Evolutionary conservation across 2,113 vertebrate species (phyloP), one percentile per base, ranked within the genome.

Genomic region (Dicaeum eximium): DNA sequence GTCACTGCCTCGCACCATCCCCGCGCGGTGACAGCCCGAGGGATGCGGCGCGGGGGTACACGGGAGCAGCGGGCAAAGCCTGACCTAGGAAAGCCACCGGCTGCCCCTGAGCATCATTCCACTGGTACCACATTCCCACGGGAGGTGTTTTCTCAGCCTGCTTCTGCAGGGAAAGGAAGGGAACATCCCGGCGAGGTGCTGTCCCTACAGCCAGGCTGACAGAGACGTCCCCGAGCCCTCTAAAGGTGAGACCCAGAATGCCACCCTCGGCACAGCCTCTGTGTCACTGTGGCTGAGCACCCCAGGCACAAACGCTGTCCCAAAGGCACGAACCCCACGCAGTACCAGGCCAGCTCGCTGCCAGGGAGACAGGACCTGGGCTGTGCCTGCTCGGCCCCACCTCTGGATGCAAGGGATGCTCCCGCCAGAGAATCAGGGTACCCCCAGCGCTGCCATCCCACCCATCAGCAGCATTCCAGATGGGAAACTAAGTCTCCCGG

Each of bases 381-480:
- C 33, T 24, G 14, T 11, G 11, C 33, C 33, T 27, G 54, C 54
- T 53, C 40, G 1, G 0, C 38, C 24, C 38, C 21, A 12, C 13
- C 53, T n/a, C 71, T 42, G 24, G 64, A 13, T 3, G 19, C 44
- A 5, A 0, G 1, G n/a, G 74, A 24, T 53, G 66, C 37, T 56
- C 54, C 40, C 2, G 1, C 9, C 0, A 0, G 33, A 35, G 3
- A 27, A 24, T 5, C 6, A 0, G n/a, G 42, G 28, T 3, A 33
- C 15, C 16, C 44, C 22, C 44, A 24, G 54, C 30, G 84, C 42
- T 47, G 66, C 50, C 17, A 15, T 45, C 28, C 47, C 42, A 33
- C 31, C 48, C 9, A 3, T 2, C 11, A 13, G 79, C 56, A 65
- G 62, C 17, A 20, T 15, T 30, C 24, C 50, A 33, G 20, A 4